A percentile compares a stretch with the other conserved stretches of the same genome.
Evolutionary conservation across 2,888 invertebrate genomes (phyloP).

Genomic region (Lacanobia wlatinum): DNA sequence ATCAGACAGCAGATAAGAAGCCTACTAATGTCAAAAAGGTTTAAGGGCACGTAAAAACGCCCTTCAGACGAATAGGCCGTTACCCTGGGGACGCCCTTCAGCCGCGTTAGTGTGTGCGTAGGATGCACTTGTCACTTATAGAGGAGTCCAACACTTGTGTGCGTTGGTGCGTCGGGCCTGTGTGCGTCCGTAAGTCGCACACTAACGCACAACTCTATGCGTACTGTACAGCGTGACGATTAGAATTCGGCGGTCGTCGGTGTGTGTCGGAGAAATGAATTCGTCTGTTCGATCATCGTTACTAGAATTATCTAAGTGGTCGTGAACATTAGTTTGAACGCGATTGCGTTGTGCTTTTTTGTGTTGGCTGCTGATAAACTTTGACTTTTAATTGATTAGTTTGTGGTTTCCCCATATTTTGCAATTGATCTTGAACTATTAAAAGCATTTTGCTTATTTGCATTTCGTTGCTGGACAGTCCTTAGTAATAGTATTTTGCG

Average conservation of each 20-base stretch:
- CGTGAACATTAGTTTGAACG: conserved; percentile 17
- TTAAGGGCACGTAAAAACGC: conserved; percentile 66
- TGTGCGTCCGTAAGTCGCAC: conserved; percentile 33
- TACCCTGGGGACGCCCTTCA: conserved; percentile 67
- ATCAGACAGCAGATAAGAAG: conserved; percentile 34
- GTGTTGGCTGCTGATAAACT: conserved; percentile 36
- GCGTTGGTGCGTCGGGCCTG: background rate
- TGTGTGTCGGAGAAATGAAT: conserved; percentile 46
- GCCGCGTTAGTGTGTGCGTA: conserved; percentile 42
- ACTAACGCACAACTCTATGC: background rate
- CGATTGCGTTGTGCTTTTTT: conserved; percentile 15
- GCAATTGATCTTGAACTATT: conserved; percentile 24
- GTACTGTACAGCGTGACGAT: conserved; percentile 30
- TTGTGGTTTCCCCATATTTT: conserved; percentile 6
- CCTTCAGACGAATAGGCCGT: conserved; percentile 72
- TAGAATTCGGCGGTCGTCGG: conserved; percentile 23
- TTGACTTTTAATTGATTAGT: conserved; percentile 11
- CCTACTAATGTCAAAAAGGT: conserved; percentile 55
- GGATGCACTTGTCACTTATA: conserved; percentile 55
- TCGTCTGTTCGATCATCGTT: conserved; percentile 33
- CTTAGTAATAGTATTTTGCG: too few relatives aligned
- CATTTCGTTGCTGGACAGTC: background rate
- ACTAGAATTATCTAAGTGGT: conserved; percentile 48
- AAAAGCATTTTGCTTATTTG: background rate
- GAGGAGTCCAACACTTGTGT: conserved; percentile 18